These are phyloP conservation scores for Petrolisthes cinctipes DNA, from an alignment of 2,888 invertebrate species.

Conservation along the genomic window DNA sequence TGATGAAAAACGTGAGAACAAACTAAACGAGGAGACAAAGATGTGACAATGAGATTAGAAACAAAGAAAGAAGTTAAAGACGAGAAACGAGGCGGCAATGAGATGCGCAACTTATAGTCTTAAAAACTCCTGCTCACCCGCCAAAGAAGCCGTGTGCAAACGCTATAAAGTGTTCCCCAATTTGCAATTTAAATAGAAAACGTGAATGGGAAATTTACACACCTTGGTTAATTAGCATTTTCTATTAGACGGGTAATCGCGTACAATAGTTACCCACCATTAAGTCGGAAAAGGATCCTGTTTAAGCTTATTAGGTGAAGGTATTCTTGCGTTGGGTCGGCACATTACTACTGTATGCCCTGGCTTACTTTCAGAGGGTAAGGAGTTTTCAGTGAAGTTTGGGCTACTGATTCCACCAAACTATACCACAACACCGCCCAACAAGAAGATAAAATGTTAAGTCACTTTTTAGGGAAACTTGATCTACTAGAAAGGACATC, in stretches of 20 bases:
- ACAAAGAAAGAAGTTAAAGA: not conserved
- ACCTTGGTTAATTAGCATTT: slow-evolving; percentile 48
- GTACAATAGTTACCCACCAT: slow-evolving; percentile 22
- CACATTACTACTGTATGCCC: not conserved
- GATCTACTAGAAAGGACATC: too few relatives aligned
- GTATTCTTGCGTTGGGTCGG: not conserved
- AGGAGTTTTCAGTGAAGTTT: not conserved
- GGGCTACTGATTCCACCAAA: not conserved
- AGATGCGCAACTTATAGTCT: not conserved
- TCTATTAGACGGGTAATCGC: slow-evolving; percentile 27
- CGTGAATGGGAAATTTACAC: slow-evolving; percentile 45
- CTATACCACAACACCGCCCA: not conserved
- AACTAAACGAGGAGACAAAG: not conserved
- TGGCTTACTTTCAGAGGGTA: not conserved
- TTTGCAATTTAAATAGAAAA: slow-evolving; percentile 51
- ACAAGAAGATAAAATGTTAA: not conserved
- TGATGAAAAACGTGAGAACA: not conserved
- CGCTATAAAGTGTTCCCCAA: slow-evolving; percentile 42
- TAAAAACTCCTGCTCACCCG: not conserved
- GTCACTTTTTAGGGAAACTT: too few relatives aligned
- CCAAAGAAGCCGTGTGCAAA: slow-evolving; percentile 41
- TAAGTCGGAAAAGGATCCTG: not conserved
- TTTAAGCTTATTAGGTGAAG: not conserved
- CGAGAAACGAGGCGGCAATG: not conserved
- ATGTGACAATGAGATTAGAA: not conserved